Evolutionary conservation across 2,797 vertebrate genomes (phyloP).

Genomic region (Champsocephalus esox): DNA sequence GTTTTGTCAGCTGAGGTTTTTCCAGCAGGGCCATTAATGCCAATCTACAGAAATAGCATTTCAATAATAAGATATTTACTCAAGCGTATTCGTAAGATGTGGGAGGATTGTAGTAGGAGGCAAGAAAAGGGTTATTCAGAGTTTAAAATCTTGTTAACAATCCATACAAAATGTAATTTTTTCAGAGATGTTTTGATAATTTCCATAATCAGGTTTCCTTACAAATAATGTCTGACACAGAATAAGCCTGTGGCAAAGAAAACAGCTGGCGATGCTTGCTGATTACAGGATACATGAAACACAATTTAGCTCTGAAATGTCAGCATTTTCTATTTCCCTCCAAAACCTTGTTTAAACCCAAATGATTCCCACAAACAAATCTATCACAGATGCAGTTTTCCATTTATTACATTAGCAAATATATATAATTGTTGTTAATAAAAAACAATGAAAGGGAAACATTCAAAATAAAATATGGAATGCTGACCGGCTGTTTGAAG

Average conservation of each 20-base stretch:
- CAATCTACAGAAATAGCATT: slow-evolving; percentile 54
- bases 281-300: slow-evolving; percentile 57
- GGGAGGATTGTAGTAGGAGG: slow-evolving; percentile 57
- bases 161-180: slow-evolving; percentile 45
- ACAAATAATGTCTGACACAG: slow-evolving; percentile 40
- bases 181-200: slow-evolving; percentile 39
- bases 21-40: slow-evolving; percentile 27
- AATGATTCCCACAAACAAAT: slow-evolving; percentile 21
- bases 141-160: slow-evolving; percentile 56
- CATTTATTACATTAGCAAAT: slow-evolving; percentile 37
- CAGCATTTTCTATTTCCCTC: slow-evolving; percentile 34
- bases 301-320: slow-evolving; percentile 44
- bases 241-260: slow-evolving; percentile 39
- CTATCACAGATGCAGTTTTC: slow-evolving; percentile 27
- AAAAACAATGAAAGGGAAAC: slow-evolving; percentile 19
- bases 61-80: slow-evolving; percentile 58
- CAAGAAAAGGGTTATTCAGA: slow-evolving; percentile 51
- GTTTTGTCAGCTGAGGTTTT: slow-evolving; percentile 36
- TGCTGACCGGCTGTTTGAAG: slow-evolving; percentile 52
- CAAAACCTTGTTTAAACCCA: slow-evolving; percentile 15
- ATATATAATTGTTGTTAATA: slow-evolving; percentile 36
- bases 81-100: slow-evolving; percentile 44
- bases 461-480: slow-evolving; percentile 60
- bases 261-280: slow-evolving; percentile 42
- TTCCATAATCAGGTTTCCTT: slow-evolving; percentile 49